phyloP scores from a whole-genome alignment of 2,888 invertebrate species.

The Ecdyonurus torrentis region DNA sequence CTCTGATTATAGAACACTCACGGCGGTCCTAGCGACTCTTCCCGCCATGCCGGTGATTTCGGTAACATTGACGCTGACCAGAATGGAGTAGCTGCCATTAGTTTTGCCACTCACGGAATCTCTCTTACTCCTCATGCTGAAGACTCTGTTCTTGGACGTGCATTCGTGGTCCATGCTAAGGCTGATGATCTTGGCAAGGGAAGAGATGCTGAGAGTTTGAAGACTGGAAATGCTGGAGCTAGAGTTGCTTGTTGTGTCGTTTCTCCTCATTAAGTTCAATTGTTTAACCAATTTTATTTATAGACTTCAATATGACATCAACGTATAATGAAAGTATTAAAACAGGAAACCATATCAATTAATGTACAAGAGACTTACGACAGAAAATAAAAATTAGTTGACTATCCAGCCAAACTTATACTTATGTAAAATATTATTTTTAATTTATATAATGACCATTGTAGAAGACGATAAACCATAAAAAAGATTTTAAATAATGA shows the following conservation, averaged over 20 bases:
- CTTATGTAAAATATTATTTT: too few species aligned
- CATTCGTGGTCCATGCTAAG: constrained; percentile 15
- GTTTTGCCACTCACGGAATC: constrained; percentile 10
- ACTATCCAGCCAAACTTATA: too few species aligned
- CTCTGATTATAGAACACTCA: constrained; percentile 11
- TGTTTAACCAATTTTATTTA: too few species aligned
- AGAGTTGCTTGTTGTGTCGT: constrained; percentile 18
- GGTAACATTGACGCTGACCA: constrained; percentile 14
- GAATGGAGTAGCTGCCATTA: constrained; percentile 11
- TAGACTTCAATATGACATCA: too few species aligned
- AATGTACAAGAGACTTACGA: too few species aligned
- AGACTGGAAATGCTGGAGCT: constrained; percentile 17
- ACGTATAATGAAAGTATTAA: too few species aligned
- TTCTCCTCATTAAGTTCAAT: constrained; percentile 1
- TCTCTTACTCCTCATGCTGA: constrained; percentile 10
- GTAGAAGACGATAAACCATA: too few species aligned
- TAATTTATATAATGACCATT: too few species aligned
- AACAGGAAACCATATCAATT: too few species aligned
- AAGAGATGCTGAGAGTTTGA: constrained; percentile 15
- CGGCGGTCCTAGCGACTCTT: constrained; percentile 10
- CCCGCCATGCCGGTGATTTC: constrained; percentile 14
- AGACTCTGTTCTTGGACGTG: constrained; percentile 11
- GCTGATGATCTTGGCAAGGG: constrained; percentile 16
- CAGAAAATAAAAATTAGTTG: too few species aligned
- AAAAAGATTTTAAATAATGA: too few species aligned